phyloP scores from a whole-genome alignment of 2,888 invertebrate species.

The Ichneumoninae sp. region DNA sequence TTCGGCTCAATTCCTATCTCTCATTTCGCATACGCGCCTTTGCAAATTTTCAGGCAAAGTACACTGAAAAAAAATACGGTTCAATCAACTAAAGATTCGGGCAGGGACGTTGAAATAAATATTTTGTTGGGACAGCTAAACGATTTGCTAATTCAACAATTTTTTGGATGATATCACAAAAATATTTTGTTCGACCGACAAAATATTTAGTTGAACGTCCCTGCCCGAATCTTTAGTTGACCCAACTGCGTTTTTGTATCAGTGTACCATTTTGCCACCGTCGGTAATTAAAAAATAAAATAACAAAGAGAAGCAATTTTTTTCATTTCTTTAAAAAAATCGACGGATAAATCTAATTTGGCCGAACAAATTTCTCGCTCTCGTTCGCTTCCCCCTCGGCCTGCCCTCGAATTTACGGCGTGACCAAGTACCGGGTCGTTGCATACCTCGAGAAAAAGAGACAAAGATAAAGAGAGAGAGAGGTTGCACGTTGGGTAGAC shows the following conservation, averaged over 20 bases:
- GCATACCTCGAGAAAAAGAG: constrained; percentile 47
- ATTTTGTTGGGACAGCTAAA: too few relatives aligned
- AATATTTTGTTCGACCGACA: too few relatives aligned
- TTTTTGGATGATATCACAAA: too few relatives aligned
- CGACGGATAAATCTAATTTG: constrained; percentile 62
- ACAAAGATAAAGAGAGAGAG: background rate
- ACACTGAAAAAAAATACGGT: too few relatives aligned
- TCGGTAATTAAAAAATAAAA: background rate
- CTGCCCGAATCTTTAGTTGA: too few relatives aligned
- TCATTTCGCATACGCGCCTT: background rate
- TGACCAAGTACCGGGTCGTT: constrained; percentile 59
- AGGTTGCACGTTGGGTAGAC: constrained; percentile 20
- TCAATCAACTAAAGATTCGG: too few relatives aligned
- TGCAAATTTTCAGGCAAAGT: too few relatives aligned
- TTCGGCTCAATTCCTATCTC: background rate
- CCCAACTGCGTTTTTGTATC: too few relatives aligned
- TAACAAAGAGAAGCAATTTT: background rate
- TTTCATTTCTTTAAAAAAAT: constrained; percentile 5
- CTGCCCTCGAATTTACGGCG: constrained; percentile 62
- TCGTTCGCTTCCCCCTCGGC: constrained; percentile 27
- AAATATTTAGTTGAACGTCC: too few relatives aligned
- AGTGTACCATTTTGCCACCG: background rate
- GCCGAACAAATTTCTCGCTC: constrained; percentile 57
- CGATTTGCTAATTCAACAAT: too few relatives aligned
- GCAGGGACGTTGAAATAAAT: too few relatives aligned